Conservation (phyloP, 2,797 vertebrate genomes). For the Argyrosomus regius region DNA sequence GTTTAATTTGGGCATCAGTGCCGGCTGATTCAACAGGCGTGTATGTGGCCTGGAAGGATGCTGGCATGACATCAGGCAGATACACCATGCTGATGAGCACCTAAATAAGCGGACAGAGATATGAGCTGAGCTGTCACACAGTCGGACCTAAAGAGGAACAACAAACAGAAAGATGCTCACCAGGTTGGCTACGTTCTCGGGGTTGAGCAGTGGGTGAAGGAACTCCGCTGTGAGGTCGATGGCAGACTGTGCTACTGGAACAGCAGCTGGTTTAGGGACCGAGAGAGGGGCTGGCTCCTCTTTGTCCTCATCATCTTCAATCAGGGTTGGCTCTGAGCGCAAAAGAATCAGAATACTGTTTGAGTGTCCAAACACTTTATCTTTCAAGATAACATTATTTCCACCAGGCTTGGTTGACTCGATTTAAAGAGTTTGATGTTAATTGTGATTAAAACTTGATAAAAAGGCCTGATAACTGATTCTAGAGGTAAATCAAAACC, state of each 20-base stretch:
- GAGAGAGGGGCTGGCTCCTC: constrained; percentile 85
- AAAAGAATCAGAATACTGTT: background rate
- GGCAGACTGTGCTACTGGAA: constrained; percentile 87
- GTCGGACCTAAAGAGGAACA: background rate
- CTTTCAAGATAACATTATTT: background rate
- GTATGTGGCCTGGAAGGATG: constrained; percentile 97
- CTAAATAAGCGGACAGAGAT: constrained; percentile 70
- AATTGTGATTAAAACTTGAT: background rate
- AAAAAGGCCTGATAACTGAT: background rate
- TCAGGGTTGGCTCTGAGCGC: constrained; percentile 87
- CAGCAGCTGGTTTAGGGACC: constrained; percentile 80
- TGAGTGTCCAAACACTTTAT: background rate
- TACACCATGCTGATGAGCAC: constrained; percentile 99
- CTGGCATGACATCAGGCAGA: constrained; percentile 95
- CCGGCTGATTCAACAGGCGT: constrained; percentile 96
- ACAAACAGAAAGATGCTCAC: constrained; percentile 71
- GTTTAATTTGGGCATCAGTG: constrained; percentile 95
- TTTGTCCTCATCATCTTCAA: constrained; percentile 96
- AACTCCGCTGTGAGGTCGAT: constrained; percentile 95
- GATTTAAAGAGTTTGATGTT: background rate
- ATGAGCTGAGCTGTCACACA: background rate
- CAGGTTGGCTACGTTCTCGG: constrained; percentile 96
- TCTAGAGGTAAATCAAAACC: background rate
- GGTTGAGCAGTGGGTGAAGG: constrained; percentile 89
- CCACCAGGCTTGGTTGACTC: background rate